phyloP scores from a whole-genome alignment of 2,797 vertebrate genomes.

The Columba guinea region DNA sequence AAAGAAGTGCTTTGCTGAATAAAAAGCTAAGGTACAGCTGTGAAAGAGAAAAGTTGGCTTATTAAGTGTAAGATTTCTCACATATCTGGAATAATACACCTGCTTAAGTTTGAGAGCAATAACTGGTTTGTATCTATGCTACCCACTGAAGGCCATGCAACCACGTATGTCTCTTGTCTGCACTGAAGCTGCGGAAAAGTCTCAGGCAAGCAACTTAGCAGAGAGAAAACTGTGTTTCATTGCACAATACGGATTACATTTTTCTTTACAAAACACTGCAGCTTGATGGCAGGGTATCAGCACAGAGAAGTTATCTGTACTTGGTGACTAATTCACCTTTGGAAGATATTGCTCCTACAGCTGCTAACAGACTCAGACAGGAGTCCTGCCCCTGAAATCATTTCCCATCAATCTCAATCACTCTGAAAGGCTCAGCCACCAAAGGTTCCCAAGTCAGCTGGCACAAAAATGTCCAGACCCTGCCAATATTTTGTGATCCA shows the following conservation, averaged over 20 bases:
- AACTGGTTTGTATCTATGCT: not conserved
- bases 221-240: not conserved
- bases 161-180: not conserved
- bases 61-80: not conserved
- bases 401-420: constrained; percentile 50
- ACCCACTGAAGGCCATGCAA: not conserved
- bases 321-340: constrained; percentile 23
- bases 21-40: not conserved
- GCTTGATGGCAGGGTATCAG: not conserved
- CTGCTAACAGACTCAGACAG: constrained; percentile 22
- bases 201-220: not conserved
- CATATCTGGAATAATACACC: not conserved
- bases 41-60: not conserved
- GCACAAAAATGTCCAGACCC: not conserved
- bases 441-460: constrained; percentile 53
- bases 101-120: not conserved
- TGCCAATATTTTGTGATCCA: constrained; percentile 55
- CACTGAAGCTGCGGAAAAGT: not conserved
- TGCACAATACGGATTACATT: not conserved
- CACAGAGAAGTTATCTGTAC: not conserved
- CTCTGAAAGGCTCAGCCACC: constrained; percentile 20
- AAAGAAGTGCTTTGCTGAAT: not conserved
- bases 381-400: constrained; percentile 24
- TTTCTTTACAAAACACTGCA: not conserved
- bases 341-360: not conserved